A percentile compares a stretch with the other conserved stretches of the same genome.
phyloP scores from a whole-genome alignment of 2,888 invertebrate species.

The Coremacera marginata region DNA sequence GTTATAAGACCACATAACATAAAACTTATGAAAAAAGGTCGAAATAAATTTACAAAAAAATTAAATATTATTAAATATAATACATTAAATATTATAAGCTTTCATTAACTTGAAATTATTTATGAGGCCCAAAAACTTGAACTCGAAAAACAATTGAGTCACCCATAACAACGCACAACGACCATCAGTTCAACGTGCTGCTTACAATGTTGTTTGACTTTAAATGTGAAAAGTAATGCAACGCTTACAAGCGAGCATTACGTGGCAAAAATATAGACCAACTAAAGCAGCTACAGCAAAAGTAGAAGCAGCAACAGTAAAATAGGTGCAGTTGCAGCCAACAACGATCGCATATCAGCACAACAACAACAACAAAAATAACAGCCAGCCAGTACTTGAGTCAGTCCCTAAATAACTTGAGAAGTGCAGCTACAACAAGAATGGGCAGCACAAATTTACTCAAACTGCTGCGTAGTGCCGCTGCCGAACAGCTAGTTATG shows the following conservation, averaged over 20 bases:
- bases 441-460: neutral
- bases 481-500: neutral
- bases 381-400: neutral
- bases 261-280: slow-evolving; percentile 24
- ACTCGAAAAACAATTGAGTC: no score
- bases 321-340: slow-evolving; percentile 7
- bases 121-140: no score
- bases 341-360: no score
- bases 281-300: slow-evolving; percentile 10
- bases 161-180: no score
- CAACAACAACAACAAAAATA: neutral
- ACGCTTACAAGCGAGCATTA: slow-evolving; percentile 3
- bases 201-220: no score
- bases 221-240: neutral
- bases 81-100: no score
- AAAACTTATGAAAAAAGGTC: no score
- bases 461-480: neutral
- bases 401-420: neutral
- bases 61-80: no score
- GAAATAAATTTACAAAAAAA: no score
- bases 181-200: no score
- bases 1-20: no score
- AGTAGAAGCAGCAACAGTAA: neutral
- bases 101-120: no score
- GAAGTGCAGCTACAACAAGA: neutral